Evolutionary conservation across 2,888 invertebrate species (phyloP).

Genomic region (Acanthopleura granulata): DNA sequence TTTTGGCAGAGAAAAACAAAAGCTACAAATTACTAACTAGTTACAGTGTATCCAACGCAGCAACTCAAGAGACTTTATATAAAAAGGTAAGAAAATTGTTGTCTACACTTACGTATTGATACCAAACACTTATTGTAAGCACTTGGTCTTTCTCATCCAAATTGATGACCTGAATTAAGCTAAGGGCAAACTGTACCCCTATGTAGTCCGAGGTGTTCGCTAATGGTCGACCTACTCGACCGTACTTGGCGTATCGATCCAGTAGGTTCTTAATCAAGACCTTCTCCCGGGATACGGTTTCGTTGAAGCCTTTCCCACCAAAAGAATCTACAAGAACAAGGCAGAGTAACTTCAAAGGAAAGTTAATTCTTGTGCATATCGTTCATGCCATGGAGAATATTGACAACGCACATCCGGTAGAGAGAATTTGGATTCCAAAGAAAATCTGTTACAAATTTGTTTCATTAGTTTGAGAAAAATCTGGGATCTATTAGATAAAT

Average conservation of each 20-base stretch:
- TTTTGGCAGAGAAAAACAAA: too few species aligned
- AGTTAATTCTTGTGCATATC: background rate
- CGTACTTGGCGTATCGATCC: constrained; percentile 50
- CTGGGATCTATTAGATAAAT: too few species aligned
- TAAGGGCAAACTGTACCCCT: constrained; percentile 53
- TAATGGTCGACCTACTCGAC: constrained; percentile 56
- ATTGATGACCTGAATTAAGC: constrained; percentile 57
- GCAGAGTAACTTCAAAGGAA: background rate
- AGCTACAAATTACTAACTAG: too few species aligned
- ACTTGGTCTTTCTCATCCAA: constrained; percentile 61
- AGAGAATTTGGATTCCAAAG: too few species aligned
- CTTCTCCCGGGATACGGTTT: constrained; percentile 62
- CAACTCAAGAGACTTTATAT: too few species aligned
- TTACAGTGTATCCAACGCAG: too few species aligned
- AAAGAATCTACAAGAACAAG: constrained; percentile 1
- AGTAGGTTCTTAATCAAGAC: constrained; percentile 60
- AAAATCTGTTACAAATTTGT: too few species aligned
- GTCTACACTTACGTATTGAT: constrained; percentile 51
- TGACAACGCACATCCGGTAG: too few species aligned
- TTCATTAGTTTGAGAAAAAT: too few species aligned
- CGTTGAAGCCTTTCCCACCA: constrained; percentile 8
- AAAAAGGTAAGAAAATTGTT: background rate
- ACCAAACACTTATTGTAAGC: constrained; percentile 58
- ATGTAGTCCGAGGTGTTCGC: constrained; percentile 51
- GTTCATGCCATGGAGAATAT: too few species aligned